Base-by-base conservation (phyloP, 2,888 invertebrate genomes). In the Philaethria dido region DNA sequence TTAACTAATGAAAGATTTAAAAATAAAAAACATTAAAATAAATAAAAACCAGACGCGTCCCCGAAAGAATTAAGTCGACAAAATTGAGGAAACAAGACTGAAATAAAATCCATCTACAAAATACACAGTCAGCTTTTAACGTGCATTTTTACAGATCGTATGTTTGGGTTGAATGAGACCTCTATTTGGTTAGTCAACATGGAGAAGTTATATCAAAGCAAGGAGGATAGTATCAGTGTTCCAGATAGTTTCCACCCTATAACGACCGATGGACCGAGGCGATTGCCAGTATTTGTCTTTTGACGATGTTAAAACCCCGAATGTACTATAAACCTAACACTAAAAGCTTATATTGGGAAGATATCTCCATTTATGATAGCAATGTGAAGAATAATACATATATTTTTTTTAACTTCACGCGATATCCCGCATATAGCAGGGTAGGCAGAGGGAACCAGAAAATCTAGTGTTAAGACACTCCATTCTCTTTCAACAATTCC, bases 251-350 rank as follows among this genome's bases (percentile, higher is more conserved):
- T 84, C 84, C 84, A 82, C 74, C 75, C 78, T 78, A 80, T 83
- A 81, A 81, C 80, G 76, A 75, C 78, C 84, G 83, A 86, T 85
- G 80, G 82, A 78, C 82, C 83, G 80, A 77, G 78, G 79, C 81
- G 79, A 82, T 84, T 80, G 82, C 83, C 29, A 16, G 16, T 81
- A 86, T 88, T 88, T 87, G 81, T 87, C 85, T 85, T 81, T 74
- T 70, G 72, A 70, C 75, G 69, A 73, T 76, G 81, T 63, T 33
- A 61, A 39, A 79, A 78, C 79, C 68, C 64, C 73, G 73, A 71
- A 73, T 60, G 65, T 62, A 54, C 69, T 66, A 71, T 18, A 44
- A 45, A 62, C 72, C 66, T 70, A 36, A 39, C 16, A 45, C 29
- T 22, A 16, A 20, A 42, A 14, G 3, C 20, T 18, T 25, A 44